Conservation (phyloP, 2,113 vertebrate species). For the Pedionomus torquatus region DNA sequence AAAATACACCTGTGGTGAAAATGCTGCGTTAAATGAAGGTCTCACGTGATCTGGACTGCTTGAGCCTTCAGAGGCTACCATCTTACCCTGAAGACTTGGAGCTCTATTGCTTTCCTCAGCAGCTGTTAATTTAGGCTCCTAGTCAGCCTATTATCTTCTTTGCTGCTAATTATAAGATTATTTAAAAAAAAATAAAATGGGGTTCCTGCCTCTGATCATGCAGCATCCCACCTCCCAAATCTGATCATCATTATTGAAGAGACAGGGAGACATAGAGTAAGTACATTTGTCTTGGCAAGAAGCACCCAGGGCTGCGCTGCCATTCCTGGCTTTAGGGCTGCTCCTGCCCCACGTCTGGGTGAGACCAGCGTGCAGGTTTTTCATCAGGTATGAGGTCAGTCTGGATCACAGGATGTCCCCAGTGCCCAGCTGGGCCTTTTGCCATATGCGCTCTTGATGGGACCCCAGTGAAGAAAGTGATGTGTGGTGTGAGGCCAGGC, state of each 20-base stretch:
- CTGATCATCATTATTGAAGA: not conserved
- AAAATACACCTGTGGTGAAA: not conserved
- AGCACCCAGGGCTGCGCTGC: not conserved
- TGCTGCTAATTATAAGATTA: not conserved
- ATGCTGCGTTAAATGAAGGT: not conserved
- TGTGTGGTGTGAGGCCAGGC: rapidly evolving
- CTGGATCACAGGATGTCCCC: not conserved
- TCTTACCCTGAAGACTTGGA: not conserved
- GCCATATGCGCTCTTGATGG: rapidly evolving
- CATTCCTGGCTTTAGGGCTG: not conserved
- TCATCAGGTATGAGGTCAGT: not conserved
- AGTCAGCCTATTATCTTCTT: not conserved
- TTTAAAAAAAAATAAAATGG: not conserved
- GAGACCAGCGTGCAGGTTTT: not conserved
- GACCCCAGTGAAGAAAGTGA: not conserved
- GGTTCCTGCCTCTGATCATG: not conserved
- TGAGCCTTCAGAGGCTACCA: not conserved
- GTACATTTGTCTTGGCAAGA: not conserved
- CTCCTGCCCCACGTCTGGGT: not conserved
- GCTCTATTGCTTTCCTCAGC: not conserved
- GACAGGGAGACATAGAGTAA: not conserved
- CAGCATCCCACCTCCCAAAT: not conserved
- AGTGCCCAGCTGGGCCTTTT: not conserved
- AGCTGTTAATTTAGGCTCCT: not conserved
- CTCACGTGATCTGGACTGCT: not conserved